Evolutionary conservation across 2,797 vertebrate species (phyloP), one percentile per base, ranked within the genome.

Genomic region (Malurus splendens): DNA sequence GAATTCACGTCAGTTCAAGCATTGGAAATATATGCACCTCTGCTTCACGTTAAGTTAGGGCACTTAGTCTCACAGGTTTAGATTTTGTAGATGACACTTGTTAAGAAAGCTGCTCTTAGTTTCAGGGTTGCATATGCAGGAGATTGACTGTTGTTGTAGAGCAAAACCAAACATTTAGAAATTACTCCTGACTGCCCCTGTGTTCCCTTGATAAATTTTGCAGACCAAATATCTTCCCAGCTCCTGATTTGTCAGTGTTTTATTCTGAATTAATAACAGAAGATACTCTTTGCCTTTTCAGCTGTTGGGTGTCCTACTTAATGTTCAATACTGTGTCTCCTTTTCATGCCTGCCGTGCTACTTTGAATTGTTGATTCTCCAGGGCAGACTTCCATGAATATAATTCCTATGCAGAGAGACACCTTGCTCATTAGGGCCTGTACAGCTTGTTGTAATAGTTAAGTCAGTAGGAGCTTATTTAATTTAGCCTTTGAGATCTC

Each of bases 351-450:
- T 75, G 54, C 47, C 39, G 19, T 78, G 56, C 70, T 93, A 36
- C 82, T 89, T 74, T 81, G 80, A 92, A 57, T 77, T 92, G 80
- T 80, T 85, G 77, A 67, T 93, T 90, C 36, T 81, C 19, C 73
- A 65, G 62, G 90, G 77, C 77, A 87, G 51, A 18, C 51, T 92
- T 78, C 15, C 77, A 90, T 59, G 59, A 55, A 48, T 87, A 10
- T 44, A 75, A 82, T 86, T 72, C 66, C 55, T 83, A 10, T 65
- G 61, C 61, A 87, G 87, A 77, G 55, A 42, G 62, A 55, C 81
- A 72, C 30, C 6, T 74, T 92, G 62, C 80, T 92, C n/a, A 18
- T 78, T 85, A 86, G 74, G 62, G 70, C 41, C 44, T 11, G 7
- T 77, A 54, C 39, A 57, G n/a, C 39, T 82, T 72, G 2, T 50